Conservation (phyloP, 1,140 invertebrate genomes). For the Drosophila varians region DNA sequence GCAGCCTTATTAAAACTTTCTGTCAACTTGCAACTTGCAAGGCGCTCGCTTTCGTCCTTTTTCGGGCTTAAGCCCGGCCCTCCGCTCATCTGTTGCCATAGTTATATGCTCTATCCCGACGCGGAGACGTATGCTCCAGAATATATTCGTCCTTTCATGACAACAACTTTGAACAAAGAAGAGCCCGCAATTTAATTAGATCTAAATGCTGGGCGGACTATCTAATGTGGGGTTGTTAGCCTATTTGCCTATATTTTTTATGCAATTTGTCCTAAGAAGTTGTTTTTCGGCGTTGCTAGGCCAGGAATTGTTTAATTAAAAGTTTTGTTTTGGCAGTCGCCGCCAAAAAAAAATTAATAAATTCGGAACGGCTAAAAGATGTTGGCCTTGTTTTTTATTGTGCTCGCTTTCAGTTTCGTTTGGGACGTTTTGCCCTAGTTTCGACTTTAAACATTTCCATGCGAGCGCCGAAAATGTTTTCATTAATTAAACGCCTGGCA, state of each 20-base stretch:
- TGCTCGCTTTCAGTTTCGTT: slow-evolving; percentile 19
- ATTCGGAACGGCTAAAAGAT: slow-evolving; percentile 33
- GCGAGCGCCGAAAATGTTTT: slow-evolving; percentile 20
- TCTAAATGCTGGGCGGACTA: slow-evolving; percentile 66
- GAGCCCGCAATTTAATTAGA: slow-evolving; percentile 77
- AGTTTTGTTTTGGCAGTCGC: slow-evolving; percentile 56
- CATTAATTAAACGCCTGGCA: slow-evolving; percentile 44
- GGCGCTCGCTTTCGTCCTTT: slow-evolving; percentile 29
- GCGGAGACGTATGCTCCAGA: slow-evolving; percentile 28
- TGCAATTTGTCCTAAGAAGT: slow-evolving; percentile 75
- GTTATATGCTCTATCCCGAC: slow-evolving; percentile 17
- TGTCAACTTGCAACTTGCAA: slow-evolving; percentile 72
- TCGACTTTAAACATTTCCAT: slow-evolving; percentile 29
- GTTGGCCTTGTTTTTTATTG: slow-evolving; percentile 29
- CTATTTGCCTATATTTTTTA: slow-evolving; percentile 30
- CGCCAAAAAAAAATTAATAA: slow-evolving; percentile 10
- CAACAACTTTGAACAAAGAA: slow-evolving; percentile 43
- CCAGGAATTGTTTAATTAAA: slow-evolving; percentile 81
- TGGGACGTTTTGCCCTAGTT: background rate
- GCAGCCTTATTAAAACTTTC: slow-evolving; percentile 79
- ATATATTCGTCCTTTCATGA: slow-evolving; percentile 71
- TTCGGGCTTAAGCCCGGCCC: slow-evolving; percentile 67
- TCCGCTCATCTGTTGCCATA: slow-evolving; percentile 64
- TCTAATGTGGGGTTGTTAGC: slow-evolving; percentile 57
- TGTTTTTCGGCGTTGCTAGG: slow-evolving; percentile 47